Conservation (phyloP, 2,113 vertebrate genomes). For the Aplodontia rufa region DNA sequence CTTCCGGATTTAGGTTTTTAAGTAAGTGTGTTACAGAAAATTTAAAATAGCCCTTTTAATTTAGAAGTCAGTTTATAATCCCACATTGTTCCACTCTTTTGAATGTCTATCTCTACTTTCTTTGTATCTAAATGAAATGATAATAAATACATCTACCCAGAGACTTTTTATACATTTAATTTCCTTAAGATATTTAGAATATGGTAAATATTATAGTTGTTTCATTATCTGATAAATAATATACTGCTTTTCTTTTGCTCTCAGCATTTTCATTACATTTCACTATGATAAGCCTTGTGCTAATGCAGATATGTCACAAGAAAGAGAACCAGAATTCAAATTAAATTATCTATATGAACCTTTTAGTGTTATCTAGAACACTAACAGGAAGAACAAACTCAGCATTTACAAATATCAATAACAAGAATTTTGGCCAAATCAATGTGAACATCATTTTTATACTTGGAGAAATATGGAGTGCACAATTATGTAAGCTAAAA, state of each 20-base stretch:
- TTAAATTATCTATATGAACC: not conserved
- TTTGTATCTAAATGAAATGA: conserved; percentile 49
- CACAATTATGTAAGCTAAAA: conserved; percentile 47
- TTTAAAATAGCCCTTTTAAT: conserved; percentile 3
- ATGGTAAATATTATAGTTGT: not conserved
- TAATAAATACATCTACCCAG: conserved; percentile 1
- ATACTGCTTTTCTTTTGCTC: not conserved
- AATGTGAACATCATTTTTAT: conserved; percentile 73
- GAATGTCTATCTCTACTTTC: not conserved
- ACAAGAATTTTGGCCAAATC: conserved; percentile 78
- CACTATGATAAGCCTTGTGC: not conserved
- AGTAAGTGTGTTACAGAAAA: conserved; percentile 10
- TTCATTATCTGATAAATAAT: conserved; percentile 23
- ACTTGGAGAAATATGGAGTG: conserved; percentile 54
- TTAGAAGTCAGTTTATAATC: not conserved
- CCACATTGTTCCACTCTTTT: conserved; percentile 34
- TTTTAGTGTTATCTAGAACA: conserved; percentile 66
- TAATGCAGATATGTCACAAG: conserved; percentile 17
- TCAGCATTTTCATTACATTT: conserved; percentile 50
- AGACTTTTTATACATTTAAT: conserved; percentile 48
- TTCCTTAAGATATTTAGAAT: conserved; percentile 23
- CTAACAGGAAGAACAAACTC: conserved; percentile 76
- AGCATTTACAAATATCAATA: conserved; percentile 77
- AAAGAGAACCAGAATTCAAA: conserved; percentile 19
- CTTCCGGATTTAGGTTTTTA: conserved; percentile 37